phyloP scores from a whole-genome alignment of 2,888 invertebrate species.

The Ectemnius cavifrons region DNA sequence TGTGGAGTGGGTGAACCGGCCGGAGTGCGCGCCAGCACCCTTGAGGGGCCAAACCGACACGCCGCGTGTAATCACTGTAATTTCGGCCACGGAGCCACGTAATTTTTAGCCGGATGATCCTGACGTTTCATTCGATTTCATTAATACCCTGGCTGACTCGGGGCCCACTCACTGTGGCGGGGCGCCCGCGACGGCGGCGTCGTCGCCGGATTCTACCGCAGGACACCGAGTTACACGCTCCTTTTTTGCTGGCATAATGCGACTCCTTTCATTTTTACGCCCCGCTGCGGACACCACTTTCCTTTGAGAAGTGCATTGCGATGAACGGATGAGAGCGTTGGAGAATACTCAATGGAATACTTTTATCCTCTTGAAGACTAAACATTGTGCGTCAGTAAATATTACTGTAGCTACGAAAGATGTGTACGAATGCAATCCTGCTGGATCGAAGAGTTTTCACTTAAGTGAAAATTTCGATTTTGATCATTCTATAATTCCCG shows the following conservation, averaged over 20 bases:
- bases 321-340: no score
- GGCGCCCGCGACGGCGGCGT: conserved; percentile 45
- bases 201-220: conserved; percentile 33
- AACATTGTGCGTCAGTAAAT: no score
- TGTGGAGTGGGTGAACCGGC: not conserved
- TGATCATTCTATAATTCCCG: no score
- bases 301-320: no score
- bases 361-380: no score
- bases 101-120: conserved; percentile 66
- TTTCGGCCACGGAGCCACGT: conserved; percentile 65
- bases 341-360: no score
- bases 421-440: no score
- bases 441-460: no score
- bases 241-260: not conserved
- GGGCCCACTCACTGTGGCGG: conserved; percentile 17
- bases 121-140: conserved; percentile 65
- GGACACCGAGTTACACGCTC: conserved; percentile 35
- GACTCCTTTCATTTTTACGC: conserved; percentile 10
- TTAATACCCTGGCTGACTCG: conserved; percentile 46
- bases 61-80: conserved; percentile 73
- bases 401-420: no score
- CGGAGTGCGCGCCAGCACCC: conserved; percentile 49
- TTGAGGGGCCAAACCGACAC: conserved; percentile 62
- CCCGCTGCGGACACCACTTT: not conserved
- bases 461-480: no score